Evolutionary conservation across 1,140 invertebrate genomes (phyloP), one percentile per base, ranked within the genome.

Genomic region (Diabrotica virgifera): DNA sequence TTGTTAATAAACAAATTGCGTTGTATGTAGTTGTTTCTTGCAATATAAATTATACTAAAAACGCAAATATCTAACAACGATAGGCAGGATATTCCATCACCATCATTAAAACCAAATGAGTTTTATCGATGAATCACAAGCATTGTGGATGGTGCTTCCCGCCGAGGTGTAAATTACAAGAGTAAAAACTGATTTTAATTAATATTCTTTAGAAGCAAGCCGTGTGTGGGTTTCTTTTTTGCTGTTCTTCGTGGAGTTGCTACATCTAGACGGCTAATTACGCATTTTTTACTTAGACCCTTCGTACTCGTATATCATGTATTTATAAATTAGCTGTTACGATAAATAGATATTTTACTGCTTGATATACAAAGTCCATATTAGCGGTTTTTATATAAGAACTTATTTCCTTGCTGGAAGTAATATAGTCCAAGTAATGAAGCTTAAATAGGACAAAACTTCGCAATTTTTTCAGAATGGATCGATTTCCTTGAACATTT

Each of bases 91-190:
- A 46, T 8, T 46, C 40, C 40, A 46, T 46, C 40, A 46, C 5
- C 5, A 46, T 46, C 40, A 46, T 46, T 46, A 46, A 46, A 46
- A 46, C 40, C 40, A 46, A 46, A 46, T 46, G 40, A 46, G 40
- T 46, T 46, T 46, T 46, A n/a, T n/a, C 40, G 40, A 46, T 46
- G 40, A 46, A 46, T 46, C 40, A 46, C 40, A 6, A 46, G 8
- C 40, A 46, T 46, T 46, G 40, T 46, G n/a, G 40, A 46, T 46
- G 24, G 40, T 46, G 40, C 40, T 46, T 10, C 40, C 40, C 40
- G 40, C 40, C 40, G 40, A 46, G 40, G 40, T 46, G 40, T 46
- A 46, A 46, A 46, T 46, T 46, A 46, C 40, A 46, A 46, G 40
- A 46, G 40, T 46, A 46, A 46, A 46, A 46, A 46, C 40, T 46